phyloP scores from a whole-genome alignment of 2,797 vertebrate species.

The Enteromius fasciolatus region DNA sequence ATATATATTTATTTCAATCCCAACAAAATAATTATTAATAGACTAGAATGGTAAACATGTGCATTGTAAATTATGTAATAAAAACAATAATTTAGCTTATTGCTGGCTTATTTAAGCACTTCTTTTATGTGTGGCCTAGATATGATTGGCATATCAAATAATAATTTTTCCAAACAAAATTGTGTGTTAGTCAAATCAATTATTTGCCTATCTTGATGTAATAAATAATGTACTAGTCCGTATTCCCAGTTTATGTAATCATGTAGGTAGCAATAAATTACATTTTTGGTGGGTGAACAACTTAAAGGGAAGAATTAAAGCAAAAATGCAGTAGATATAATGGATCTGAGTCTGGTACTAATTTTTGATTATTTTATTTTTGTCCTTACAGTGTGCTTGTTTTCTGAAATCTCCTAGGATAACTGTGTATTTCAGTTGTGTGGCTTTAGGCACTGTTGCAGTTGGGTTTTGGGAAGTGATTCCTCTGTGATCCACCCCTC shows the following conservation, averaged over 20 bases:
- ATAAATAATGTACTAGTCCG: not conserved
- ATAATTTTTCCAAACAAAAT: not conserved
- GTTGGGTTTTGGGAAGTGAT: slow-evolving; percentile 39
- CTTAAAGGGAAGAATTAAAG: not conserved
- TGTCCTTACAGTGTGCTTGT: not conserved
- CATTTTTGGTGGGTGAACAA: not conserved
- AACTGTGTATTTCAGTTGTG: slow-evolving; percentile 6
- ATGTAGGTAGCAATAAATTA: not conserved
- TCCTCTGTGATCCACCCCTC: slow-evolving; percentile 51
- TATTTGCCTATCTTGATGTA: not conserved
- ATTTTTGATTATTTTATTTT: not conserved
- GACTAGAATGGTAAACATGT: not conserved
- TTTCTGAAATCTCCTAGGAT: not conserved
- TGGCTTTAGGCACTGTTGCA: not conserved
- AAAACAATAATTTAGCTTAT: not conserved
- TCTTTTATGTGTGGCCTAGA: not conserved
- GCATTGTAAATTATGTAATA: not conserved
- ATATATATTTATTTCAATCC: not conserved
- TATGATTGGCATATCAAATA: not conserved
- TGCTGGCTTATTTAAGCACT: not conserved
- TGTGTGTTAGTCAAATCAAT: not conserved
- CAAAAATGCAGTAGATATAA: not conserved
- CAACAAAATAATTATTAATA: not conserved
- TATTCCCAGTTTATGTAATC: not conserved
- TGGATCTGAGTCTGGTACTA: not conserved